These are phyloP conservation scores for Coluber constrictor DNA, from an alignment of 2,797 vertebrate genomes.

Conservation along the genomic window DNA sequence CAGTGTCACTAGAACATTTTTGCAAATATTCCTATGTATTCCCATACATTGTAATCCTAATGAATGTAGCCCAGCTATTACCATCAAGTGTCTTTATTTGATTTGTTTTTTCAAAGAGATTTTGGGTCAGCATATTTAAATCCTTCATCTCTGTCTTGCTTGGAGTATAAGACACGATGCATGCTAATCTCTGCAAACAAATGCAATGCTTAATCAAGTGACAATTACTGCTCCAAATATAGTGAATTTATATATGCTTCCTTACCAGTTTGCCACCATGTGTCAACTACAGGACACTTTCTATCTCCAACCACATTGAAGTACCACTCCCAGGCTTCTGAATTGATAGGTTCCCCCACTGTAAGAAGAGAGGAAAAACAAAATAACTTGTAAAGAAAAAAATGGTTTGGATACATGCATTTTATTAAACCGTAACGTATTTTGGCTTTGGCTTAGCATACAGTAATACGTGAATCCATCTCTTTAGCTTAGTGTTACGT, in stretches of 20 bases:
- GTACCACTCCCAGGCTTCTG: constrained; percentile 68
- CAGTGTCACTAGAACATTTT: background rate
- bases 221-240: background rate
- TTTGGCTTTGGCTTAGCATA: background rate
- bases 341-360: constrained; percentile 71
- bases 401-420: background rate
- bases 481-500: background rate
- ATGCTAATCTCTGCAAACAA: background rate
- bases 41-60: background rate
- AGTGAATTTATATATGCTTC: constrained; percentile 9
- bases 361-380: constrained; percentile 21
- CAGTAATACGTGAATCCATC: background rate
- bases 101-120: background rate
- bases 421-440: background rate
- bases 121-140: background rate
- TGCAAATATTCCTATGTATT: background rate
- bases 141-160: background rate
- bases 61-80: background rate
- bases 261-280: constrained; percentile 71
- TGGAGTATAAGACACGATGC: background rate
- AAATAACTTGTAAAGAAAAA: constrained; percentile 1
- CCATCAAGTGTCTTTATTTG: background rate
- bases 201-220: background rate
- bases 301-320: constrained; percentile 59
- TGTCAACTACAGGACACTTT: constrained; percentile 66